Evolutionary conservation across 1,140 invertebrate species (phyloP), one percentile per base, ranked within the genome.

Genomic region (Apolygus lucorum): DNA sequence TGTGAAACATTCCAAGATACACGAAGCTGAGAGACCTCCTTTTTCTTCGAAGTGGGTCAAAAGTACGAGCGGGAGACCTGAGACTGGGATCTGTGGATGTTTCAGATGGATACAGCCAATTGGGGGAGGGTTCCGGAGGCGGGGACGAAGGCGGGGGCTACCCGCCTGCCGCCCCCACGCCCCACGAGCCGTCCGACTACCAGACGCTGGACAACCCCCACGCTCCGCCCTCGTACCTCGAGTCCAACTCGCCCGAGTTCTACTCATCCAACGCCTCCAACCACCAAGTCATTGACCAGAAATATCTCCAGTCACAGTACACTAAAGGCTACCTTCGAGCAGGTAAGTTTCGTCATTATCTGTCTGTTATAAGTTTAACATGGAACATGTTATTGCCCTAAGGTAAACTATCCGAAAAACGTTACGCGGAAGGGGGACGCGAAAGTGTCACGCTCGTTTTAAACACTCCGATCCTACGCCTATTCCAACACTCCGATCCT

Each of bases 171-270:
- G 69, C 68, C 67, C 59, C 66, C 13, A 68, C 70, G 14, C 67
- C 70, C 24, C 63, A 65, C 34, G 54, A 68, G 13, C 67, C 70
- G 26, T 86, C 85, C 66, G 89, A 92, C 62, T 91, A 91, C 77
- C 89, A 90, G 73, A 85, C 84, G 70, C 75, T 89, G 26, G 83
- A 87, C 52, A 77, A 80, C 69, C 83, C 86, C 73, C 82, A 84
- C 74, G 79, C 28, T 13, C 85, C 83, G 69, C 77, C 81, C 67
- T 85, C 83, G 73, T 83, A 81, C 71, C 77, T 85, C 71, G 89
- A 91, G 67, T 84, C 82, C 73, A 66, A 34, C 64, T 87, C 86
- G 74, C 87, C 88, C 54, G 90, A 92, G 74, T 90, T 91, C 74
- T 92, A 93, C 75, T 74, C 75, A 72, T 80, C 84, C 73, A 74